Conservation (phyloP, 2,113 vertebrate genomes). For the Ibidorhyncha struthersii region DNA sequence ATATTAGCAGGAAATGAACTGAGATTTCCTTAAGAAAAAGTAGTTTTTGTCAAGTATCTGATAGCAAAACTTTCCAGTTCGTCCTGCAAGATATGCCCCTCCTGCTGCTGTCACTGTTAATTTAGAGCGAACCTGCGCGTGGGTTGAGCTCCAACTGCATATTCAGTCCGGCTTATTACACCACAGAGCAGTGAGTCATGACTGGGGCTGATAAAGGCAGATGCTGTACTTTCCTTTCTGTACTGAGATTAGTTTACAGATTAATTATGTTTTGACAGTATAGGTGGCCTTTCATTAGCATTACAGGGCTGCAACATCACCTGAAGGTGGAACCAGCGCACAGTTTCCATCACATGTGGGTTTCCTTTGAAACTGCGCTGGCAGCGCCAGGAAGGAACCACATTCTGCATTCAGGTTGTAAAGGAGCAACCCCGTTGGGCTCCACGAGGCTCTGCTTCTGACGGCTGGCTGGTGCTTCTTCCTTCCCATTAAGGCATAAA, state of each 20-base stretch:
- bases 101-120: neutral
- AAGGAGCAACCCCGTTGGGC: neutral
- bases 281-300: slow-evolving; percentile 24
- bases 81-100: neutral
- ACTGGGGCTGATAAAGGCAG: slow-evolving; percentile 42
- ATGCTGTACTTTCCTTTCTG: slow-evolving; percentile 19
- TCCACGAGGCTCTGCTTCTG: neutral
- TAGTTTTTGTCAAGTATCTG: neutral
- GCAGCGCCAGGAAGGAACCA: neutral
- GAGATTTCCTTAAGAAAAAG: neutral
- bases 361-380: slow-evolving; percentile 27
- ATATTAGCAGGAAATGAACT: neutral
- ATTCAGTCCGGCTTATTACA: neutral
- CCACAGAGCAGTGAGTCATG: slow-evolving; percentile 35
- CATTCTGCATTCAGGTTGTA: neutral
- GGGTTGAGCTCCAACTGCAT: slow-evolving; percentile 6
- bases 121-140: neutral
- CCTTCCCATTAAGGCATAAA: neutral
- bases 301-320: slow-evolving; percentile 6
- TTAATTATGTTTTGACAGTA: slow-evolving; percentile 61
- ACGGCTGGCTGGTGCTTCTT: neutral
- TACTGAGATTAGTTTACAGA: slow-evolving; percentile 29
- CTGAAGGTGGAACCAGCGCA: neutral
- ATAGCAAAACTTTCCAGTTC: neutral
- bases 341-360: slow-evolving; percentile 10